These are phyloP conservation scores for Coreius guichenoti DNA, from an alignment of 2,797 vertebrate genomes.

Conservation along the genomic window DNA sequence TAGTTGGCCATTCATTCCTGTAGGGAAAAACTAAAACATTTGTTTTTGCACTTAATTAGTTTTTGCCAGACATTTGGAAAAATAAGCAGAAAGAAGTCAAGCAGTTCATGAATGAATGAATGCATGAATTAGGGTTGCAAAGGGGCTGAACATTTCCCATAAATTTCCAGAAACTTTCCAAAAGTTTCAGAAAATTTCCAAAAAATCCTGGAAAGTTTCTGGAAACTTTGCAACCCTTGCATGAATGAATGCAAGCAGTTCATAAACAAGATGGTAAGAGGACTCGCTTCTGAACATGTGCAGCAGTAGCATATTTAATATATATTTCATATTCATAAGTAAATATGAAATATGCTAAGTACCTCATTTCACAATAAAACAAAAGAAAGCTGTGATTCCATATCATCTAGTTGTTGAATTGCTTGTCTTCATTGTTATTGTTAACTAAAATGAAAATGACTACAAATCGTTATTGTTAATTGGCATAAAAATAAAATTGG, in stretches of 20 bases:
- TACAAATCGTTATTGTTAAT: neutral
- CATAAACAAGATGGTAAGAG: neutral
- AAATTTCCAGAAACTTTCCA: too few relatives aligned
- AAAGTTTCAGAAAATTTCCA: too few relatives aligned
- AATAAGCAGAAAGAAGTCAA: neutral
- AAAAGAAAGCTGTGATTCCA: neutral
- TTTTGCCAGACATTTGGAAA: neutral
- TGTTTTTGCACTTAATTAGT: neutral
- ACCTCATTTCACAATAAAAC: neutral
- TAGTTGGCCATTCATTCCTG: conserved; percentile 2
- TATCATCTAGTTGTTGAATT: neutral
- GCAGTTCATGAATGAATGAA: neutral
- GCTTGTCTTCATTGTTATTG: neutral
- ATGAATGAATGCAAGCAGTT: neutral
- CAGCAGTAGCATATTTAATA: neutral
- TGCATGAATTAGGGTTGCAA: too few relatives aligned
- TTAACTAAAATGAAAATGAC: neutral
- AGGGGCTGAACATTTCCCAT: too few relatives aligned
- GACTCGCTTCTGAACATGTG: neutral
- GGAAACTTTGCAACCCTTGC: too few relatives aligned
- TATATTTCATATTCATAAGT: neutral
- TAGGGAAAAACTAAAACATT: neutral
- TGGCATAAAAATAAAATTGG: neutral
- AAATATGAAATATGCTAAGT: neutral
- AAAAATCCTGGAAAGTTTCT: too few relatives aligned